A percentile compares a stretch with the other conserved stretches of the same genome.
phyloP scores from a whole-genome alignment of 2,113 vertebrate genomes.

The Crotalus tigris region DNA sequence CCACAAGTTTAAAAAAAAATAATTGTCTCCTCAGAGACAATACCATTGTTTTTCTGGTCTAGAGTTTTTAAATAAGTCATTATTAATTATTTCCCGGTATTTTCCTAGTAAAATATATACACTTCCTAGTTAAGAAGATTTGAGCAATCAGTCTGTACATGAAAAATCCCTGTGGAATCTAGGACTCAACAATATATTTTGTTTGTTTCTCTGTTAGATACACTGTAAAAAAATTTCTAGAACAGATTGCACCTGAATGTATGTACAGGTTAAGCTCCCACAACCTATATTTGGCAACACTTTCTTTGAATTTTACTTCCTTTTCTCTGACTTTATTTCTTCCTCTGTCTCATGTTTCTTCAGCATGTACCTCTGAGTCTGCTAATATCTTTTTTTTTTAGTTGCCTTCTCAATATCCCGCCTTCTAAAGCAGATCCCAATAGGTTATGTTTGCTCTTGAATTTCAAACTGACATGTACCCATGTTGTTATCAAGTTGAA shows the following conservation, averaged over 20 bases:
- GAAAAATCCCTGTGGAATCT: conserved; percentile 6
- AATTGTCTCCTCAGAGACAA: neutral
- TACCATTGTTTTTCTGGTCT: neutral
- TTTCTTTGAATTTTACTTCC: neutral
- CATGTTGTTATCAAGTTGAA: neutral
- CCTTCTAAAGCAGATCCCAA: conserved; percentile 30
- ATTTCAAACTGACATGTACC: neutral
- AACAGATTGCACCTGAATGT: neutral
- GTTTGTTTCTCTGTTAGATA: neutral
- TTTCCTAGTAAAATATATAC: neutral
- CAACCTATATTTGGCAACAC: neutral
- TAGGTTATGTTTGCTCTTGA: neutral
- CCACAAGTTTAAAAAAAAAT: neutral
- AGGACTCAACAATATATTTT: neutral
- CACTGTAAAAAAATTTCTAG: neutral
- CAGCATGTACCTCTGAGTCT: neutral
- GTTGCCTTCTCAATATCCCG: neutral
- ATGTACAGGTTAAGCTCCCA: neutral
- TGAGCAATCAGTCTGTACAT: neutral
- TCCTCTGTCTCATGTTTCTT: neutral
- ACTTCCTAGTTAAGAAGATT: neutral
- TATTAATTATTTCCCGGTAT: neutral
- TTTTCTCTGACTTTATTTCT: neutral
- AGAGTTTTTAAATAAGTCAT: neutral
- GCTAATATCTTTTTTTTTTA: neutral